A percentile compares a stretch with the other conserved stretches of the same genome.
Conservation (phyloP, 2,797 vertebrate genomes). For the Macropodus opercularis region DNA sequence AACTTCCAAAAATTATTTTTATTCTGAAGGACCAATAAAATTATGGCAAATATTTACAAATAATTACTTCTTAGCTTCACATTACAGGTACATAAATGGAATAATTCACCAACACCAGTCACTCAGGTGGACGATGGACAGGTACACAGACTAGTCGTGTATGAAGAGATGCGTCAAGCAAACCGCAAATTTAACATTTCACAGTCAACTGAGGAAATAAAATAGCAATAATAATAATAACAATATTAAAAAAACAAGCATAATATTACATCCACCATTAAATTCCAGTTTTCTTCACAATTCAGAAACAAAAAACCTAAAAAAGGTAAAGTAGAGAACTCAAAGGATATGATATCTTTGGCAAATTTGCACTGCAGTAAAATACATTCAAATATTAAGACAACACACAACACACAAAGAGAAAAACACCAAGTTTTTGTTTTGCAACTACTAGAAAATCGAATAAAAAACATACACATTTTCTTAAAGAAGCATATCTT, state of each 20-base stretch:
- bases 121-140: slow-evolving; percentile 95
- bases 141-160: slow-evolving; percentile 86
- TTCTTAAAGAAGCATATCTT: slow-evolving; percentile 93
- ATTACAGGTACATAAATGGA: slow-evolving; percentile 98
- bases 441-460: slow-evolving; percentile 98
- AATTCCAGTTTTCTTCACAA: slow-evolving; percentile 84
- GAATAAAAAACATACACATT: slow-evolving; percentile 99
- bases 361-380: slow-evolving; percentile 99
- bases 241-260: slow-evolving; percentile 75
- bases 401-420: slow-evolving; percentile 93
- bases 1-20: slow-evolving; percentile 99
- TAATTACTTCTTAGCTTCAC: slow-evolving; percentile 97
- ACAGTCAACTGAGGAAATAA: slow-evolving; percentile 86
- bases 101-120: slow-evolving; percentile 98
- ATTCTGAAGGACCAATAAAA: slow-evolving; percentile 99
- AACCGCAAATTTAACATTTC: slow-evolving; percentile 91
- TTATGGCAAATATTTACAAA: slow-evolving; percentile 99
- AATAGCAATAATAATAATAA: slow-evolving; percentile 74
- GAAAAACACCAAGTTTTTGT: slow-evolving; percentile 94
- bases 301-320: slow-evolving; percentile 74
- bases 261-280: slow-evolving; percentile 89
- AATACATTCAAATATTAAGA: slow-evolving; percentile 99
- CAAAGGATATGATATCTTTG: slow-evolving; percentile 95
- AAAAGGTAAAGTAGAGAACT: slow-evolving; percentile 70
- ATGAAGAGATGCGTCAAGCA: slow-evolving; percentile 92